phyloP scores from a whole-genome alignment of 2,888 invertebrate genomes.

The Cheilosia pagana region DNA sequence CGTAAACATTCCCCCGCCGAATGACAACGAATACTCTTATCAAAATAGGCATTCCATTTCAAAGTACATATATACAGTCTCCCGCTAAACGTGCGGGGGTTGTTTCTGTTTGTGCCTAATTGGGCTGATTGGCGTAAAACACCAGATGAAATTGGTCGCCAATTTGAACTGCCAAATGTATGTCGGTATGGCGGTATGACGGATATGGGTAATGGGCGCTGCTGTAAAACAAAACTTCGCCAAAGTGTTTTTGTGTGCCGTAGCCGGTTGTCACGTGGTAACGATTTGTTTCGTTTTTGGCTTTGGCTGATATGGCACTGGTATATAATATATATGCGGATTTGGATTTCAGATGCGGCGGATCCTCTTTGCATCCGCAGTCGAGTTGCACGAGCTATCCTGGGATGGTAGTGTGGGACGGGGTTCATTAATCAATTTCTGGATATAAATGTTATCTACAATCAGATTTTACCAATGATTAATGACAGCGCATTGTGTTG shows the following conservation, averaged over 20 bases:
- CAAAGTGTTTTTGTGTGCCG: constrained; percentile 55
- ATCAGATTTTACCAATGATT: constrained; percentile 77
- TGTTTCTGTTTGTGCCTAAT: constrained; percentile 69
- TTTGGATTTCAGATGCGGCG: constrained; percentile 49
- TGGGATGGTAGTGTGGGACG: constrained; percentile 33
- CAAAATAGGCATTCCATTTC: constrained; percentile 68
- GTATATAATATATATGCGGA: constrained; percentile 26
- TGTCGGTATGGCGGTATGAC: too few relatives aligned
- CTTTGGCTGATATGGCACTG: constrained; percentile 26
- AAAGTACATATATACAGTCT: constrained; percentile 33
- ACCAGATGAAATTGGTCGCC: constrained; percentile 72
- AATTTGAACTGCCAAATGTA: constrained; percentile 64
- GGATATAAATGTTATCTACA: constrained; percentile 82
- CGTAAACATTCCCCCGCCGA: constrained; percentile 11
- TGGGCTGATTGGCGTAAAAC: constrained; percentile 75
- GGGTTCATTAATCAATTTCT: constrained; percentile 73
- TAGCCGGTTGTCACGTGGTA: constrained; percentile 52
- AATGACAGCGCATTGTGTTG: constrained; percentile 69
- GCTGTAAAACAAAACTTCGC: constrained; percentile 65
- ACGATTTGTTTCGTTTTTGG: constrained; percentile 72
- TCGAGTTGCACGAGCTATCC: constrained; percentile 17
- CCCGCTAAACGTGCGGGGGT: constrained; percentile 27
- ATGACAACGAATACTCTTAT: constrained; percentile 42
- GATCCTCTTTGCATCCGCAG: constrained; percentile 43
- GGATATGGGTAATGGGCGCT: constrained; percentile 7